Evolutionary conservation across 2,797 vertebrate species (phyloP).

Genomic region (Mycteria americana): DNA sequence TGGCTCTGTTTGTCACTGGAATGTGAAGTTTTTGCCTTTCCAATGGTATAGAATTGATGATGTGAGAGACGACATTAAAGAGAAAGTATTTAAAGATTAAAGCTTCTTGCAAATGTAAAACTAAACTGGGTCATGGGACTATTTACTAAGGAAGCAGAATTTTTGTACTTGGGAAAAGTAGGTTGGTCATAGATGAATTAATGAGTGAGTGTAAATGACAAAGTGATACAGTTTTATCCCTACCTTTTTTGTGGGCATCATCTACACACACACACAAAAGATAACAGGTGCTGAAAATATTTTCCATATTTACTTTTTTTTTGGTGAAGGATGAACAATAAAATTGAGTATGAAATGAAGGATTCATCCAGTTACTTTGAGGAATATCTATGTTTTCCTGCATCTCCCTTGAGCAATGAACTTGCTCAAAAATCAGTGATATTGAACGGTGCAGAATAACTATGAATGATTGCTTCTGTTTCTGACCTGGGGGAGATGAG

Average conservation of each 20-base stretch:
- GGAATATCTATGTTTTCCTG: background rate
- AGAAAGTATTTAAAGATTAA: background rate
- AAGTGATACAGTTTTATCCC: background rate
- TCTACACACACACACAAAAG: background rate
- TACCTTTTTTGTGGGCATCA: background rate
- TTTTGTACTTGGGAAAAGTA: background rate
- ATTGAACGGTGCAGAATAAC: background rate
- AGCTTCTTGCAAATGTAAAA: background rate
- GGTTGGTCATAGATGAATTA: background rate
- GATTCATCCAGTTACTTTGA: background rate
- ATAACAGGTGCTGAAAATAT: background rate
- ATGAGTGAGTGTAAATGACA: background rate
- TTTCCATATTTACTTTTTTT: background rate
- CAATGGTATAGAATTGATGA: background rate
- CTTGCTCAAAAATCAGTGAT: background rate
- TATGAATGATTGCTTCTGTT: background rate
- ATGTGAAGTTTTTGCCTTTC: background rate
- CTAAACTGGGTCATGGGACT: background rate
- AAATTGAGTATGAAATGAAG: background rate
- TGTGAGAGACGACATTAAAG: background rate
- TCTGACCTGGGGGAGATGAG: background rate
- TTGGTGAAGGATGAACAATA: background rate
- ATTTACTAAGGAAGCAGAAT: background rate
- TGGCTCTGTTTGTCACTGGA: background rate
- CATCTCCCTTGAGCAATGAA: background rate